Evolutionary conservation across 1,140 invertebrate species (phyloP).

Genomic region (Oreohelix idahoensis): DNA sequence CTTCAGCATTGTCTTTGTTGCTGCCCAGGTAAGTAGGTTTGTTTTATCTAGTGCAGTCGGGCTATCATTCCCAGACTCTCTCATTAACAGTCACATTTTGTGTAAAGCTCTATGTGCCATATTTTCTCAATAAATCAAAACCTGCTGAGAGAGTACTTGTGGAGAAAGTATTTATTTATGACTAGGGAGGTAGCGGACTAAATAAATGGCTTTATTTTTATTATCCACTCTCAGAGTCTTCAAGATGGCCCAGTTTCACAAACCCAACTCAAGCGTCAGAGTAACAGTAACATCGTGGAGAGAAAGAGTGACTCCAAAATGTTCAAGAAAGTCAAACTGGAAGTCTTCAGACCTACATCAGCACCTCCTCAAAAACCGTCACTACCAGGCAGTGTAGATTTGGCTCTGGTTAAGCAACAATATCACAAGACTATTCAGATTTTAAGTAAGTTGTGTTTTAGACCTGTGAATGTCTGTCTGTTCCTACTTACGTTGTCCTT

Average conservation of each 20-base stretch:
- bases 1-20: too few relatives aligned
- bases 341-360: neutral
- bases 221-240: too few relatives aligned
- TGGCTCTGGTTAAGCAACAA: neutral
- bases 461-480: neutral
- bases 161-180: too few relatives aligned
- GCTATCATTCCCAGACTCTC: too few relatives aligned
- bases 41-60: too few relatives aligned
- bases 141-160: too few relatives aligned
- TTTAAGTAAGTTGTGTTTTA: slow-evolving; percentile 15
- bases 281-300: neutral
- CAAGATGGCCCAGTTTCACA: neutral
- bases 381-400: slow-evolving; percentile 9
- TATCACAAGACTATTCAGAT: slow-evolving; percentile 16
- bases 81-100: too few relatives aligned
- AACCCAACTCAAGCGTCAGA: neutral
- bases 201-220: too few relatives aligned
- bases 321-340: slow-evolving; percentile 24
- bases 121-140: too few relatives aligned
- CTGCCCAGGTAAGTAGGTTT: too few relatives aligned
- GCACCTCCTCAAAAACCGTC: neutral
- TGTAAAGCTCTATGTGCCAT: too few relatives aligned
- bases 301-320: slow-evolving; percentile 11
- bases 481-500: neutral
- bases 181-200: too few relatives aligned